Conservation (phyloP, 2,888 invertebrate species). For the Habroteleia sp. region DNA sequence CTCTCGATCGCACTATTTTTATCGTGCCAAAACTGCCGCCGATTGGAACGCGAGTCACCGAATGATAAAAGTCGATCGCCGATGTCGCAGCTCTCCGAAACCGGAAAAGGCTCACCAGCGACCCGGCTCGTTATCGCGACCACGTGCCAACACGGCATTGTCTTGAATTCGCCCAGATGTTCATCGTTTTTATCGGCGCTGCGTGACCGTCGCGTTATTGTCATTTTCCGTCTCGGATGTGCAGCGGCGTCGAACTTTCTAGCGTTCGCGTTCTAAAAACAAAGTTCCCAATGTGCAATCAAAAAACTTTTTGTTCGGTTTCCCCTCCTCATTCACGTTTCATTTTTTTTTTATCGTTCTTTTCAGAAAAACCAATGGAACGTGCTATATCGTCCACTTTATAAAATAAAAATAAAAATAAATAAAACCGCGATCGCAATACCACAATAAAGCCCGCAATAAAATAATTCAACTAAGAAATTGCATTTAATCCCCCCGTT, state of each 20-base stretch:
- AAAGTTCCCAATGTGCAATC: not conserved
- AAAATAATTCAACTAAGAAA: too few species aligned
- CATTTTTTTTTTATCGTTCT: too few species aligned
- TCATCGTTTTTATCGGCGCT: conserved; percentile 47
- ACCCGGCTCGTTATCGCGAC: conserved; percentile 44
- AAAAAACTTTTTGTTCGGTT: not conserved
- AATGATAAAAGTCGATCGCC: too few species aligned
- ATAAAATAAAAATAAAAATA: too few species aligned
- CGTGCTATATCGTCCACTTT: too few species aligned
- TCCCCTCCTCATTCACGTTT: too few species aligned
- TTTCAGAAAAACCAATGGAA: too few species aligned
- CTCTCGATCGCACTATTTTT: too few species aligned
- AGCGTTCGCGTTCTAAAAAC: conserved; percentile 23
- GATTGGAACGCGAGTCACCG: conserved; percentile 7
- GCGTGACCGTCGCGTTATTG: conserved; percentile 50
- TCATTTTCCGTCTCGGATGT: conserved; percentile 26
- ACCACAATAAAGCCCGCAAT: too few species aligned
- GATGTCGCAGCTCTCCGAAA: conserved; percentile 12
- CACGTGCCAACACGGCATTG: conserved; percentile 35
- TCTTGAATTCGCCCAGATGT: conserved; percentile 40
- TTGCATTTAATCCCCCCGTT: too few species aligned
- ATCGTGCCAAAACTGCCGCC: not conserved
- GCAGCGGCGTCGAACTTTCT: conserved; percentile 14
- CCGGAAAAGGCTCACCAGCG: conserved; percentile 37
- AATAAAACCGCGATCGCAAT: too few species aligned